phyloP scores from a whole-genome alignment of 2,113 vertebrate genomes.

The Catagonus wagneri region DNA sequence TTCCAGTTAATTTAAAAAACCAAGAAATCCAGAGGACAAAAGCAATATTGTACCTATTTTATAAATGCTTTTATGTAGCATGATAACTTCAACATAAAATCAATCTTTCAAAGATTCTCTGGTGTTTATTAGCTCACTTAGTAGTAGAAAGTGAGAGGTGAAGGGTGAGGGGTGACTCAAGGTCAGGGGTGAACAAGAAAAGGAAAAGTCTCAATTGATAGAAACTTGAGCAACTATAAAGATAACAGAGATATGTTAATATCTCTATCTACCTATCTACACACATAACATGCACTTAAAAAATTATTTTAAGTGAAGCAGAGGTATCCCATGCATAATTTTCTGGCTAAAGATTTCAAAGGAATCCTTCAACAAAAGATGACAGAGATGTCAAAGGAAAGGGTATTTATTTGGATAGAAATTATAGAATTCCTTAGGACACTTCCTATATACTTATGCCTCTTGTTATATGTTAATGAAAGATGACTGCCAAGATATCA shows the following conservation, averaged over 20 bases:
- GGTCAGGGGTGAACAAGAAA: neutral
- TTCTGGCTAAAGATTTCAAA: neutral
- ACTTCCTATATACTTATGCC: neutral
- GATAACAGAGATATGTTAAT: neutral
- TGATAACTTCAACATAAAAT: neutral
- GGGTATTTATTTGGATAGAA: neutral
- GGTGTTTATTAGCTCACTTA: neutral
- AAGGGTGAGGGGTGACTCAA: neutral
- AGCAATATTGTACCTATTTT: neutral
- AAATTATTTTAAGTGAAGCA: neutral
- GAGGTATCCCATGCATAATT: neutral
- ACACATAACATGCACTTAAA: neutral
- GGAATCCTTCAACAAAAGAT: neutral
- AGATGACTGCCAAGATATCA: neutral
- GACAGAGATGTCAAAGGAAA: neutral
- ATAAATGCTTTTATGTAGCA: neutral
- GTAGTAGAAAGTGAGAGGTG: neutral
- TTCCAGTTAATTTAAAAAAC: neutral
- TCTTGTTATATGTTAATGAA: neutral
- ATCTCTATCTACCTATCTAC: neutral
- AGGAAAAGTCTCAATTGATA: neutral
- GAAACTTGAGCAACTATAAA: neutral
- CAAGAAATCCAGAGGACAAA: neutral
- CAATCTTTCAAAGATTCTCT: rapidly evolving
- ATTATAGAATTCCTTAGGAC: neutral